Evolutionary conservation across 2,888 invertebrate genomes (phyloP), one percentile per base, ranked within the genome.

Genomic region (Malthinus seriepunctatus): DNA sequence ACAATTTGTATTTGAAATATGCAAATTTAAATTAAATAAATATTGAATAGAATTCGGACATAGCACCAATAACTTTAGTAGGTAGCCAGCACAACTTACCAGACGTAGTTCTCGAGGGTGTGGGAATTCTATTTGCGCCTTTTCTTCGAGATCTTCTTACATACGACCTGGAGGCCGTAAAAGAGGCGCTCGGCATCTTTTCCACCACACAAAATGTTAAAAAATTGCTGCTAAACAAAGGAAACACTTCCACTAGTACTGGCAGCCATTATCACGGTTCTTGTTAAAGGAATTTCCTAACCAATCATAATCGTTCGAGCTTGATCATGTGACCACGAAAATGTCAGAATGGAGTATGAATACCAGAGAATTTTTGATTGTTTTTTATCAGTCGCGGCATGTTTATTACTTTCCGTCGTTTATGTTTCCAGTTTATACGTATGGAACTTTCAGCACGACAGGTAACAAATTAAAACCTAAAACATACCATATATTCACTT

Each of bases 111-210:
- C 89, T 86, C 74, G 89, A 89, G 77, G 89, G 89, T 79, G 89
- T 82, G 73, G 90, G 89, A 79, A 89, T 91, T 79, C 93, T 87
- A 83, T 92, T 92, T 74, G 89, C 90, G 79, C 90, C 91, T 89
- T 93, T 93, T 84, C 93, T 89, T 79, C 93, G 87, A 80, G 93
- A 93, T 83, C 93, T 88, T 81, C 93, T 88, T 77, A 91, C 90
- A 84, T 91, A 93, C 83, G 91, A 91, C 85, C 93, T 89, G 82
- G 92, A 91, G 82, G 93, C 91, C 79, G 92, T 91, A 83, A 93
- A 93, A 81, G 93, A 93, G 84, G 93, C 93, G 87, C 93, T 93
- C 86, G 93, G 94, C 94, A 94, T 92, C 83, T 87, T 90, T 82
- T 81, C 81, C 81, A 68, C 66, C 72, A 69, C 73, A 68, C 71